Conservation (phyloP, 2,113 vertebrate species). For the Ginglymostoma cirratum region DNA sequence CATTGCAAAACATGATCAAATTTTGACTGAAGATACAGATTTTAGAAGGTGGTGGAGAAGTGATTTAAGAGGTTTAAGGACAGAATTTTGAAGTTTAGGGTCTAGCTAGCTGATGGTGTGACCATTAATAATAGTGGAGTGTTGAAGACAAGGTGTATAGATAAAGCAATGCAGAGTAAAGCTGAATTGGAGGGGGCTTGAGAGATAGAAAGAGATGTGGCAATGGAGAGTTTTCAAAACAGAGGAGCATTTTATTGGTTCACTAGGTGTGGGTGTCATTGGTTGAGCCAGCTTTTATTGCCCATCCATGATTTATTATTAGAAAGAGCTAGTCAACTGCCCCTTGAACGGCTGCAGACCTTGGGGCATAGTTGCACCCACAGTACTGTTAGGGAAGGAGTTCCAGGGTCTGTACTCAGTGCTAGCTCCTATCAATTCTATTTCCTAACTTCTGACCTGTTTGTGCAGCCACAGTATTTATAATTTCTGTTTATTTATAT, state of each 20-base stretch:
- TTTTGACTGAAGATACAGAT: background rate
- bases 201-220: background rate
- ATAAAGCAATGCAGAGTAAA: background rate
- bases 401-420: no score
- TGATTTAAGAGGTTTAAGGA: background rate
- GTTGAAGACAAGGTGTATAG: background rate
- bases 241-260: background rate
- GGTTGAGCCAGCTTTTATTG: no score
- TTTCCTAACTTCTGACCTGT: no score
- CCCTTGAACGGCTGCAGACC: no score
- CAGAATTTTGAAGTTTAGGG: background rate
- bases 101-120: background rate
- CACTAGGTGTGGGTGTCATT: no score
- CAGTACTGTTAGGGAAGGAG: no score
- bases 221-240: background rate
- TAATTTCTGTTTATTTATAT: no score
- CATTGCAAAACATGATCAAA: background rate
- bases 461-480: no score
- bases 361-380: no score
- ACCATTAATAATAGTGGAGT: background rate
- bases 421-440: no score
- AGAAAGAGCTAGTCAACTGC: no score
- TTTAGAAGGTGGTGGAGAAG: background rate
- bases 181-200: background rate
- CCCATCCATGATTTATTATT: no score